Percentiles rank a stretch among this genome's conserved stretches.
Conservation (phyloP, 2,797 vertebrate genomes). For the Poecilia wingei region DNA sequence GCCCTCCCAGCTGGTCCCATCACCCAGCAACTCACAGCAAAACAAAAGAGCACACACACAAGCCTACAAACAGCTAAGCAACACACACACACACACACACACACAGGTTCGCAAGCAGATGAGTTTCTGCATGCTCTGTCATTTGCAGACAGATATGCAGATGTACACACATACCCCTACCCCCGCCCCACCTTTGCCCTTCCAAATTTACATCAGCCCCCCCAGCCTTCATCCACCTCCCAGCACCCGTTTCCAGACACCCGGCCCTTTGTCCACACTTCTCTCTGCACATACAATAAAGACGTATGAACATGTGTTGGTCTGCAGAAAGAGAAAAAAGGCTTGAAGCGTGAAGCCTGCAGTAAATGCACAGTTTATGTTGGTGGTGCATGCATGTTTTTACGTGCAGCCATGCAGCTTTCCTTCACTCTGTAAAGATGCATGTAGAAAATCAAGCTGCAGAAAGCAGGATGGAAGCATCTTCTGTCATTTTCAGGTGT, state of each 20-base stretch:
- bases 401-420: constrained; percentile 14
- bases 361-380: constrained; percentile 24
- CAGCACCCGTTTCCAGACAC: constrained; percentile 71
- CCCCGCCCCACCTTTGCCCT: constrained; percentile 55
- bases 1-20: constrained; percentile 85
- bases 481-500: too few relatives aligned
- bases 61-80: constrained; percentile 24
- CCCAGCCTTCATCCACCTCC: constrained; percentile 46
- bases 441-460: constrained; percentile 15
- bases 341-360: constrained; percentile 44
- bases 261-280: constrained; percentile 77
- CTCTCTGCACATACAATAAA: constrained; percentile 49
- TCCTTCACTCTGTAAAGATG: constrained; percentile 16
- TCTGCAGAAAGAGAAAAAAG: constrained; percentile 52
- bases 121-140: constrained; percentile 20
- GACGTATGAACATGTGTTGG: constrained; percentile 69
- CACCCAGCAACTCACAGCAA: constrained; percentile 82
- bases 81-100: constrained; percentile 32
- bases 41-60: constrained; percentile 77
- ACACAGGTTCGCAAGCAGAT: constrained; percentile 20
- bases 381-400: constrained; percentile 2
- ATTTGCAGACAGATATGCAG: constrained; percentile 59
- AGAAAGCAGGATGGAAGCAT: constrained; percentile 4
- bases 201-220: constrained; percentile 46
- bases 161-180: constrained; percentile 26